Conservation (phyloP, 2,113 vertebrate genomes). For the Oceanites oceanicus region DNA sequence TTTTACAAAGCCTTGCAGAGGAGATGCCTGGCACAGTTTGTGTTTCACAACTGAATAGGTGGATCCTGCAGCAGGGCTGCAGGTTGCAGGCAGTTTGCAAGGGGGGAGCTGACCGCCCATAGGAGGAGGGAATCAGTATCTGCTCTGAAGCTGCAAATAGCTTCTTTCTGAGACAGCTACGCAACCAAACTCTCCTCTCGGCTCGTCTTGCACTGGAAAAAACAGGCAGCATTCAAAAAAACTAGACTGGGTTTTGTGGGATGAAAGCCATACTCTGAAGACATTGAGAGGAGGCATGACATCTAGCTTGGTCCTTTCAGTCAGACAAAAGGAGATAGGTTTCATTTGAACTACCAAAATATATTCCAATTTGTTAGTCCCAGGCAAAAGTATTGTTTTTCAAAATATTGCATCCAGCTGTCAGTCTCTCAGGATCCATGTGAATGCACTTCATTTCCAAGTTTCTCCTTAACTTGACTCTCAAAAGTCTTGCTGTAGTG, state of each 20-base stretch:
- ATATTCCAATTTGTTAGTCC: background rate
- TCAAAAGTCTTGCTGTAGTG: background rate
- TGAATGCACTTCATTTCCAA: background rate
- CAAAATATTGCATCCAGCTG: background rate
- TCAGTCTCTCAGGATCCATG: background rate
- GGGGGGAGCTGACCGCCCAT: fast-evolving
- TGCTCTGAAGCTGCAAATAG: background rate
- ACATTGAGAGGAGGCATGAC: background rate
- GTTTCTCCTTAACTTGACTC: background rate
- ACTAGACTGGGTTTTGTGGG: background rate
- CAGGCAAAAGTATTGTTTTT: background rate
- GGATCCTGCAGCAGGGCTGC: background rate
- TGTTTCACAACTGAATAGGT: background rate
- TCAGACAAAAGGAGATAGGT: background rate
- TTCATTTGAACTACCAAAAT: background rate
- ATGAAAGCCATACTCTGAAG: background rate
- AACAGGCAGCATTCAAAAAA: background rate
- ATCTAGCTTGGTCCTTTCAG: background rate
- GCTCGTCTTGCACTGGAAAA: background rate
- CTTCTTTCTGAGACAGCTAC: background rate
- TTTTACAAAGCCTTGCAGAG: background rate
- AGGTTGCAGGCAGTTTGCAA: background rate
- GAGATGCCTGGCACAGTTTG: background rate
- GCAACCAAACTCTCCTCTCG: background rate
- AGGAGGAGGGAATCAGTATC: background rate